Base-by-base conservation (phyloP, 2,888 invertebrate genomes). In the Luffia ferchaultella region DNA sequence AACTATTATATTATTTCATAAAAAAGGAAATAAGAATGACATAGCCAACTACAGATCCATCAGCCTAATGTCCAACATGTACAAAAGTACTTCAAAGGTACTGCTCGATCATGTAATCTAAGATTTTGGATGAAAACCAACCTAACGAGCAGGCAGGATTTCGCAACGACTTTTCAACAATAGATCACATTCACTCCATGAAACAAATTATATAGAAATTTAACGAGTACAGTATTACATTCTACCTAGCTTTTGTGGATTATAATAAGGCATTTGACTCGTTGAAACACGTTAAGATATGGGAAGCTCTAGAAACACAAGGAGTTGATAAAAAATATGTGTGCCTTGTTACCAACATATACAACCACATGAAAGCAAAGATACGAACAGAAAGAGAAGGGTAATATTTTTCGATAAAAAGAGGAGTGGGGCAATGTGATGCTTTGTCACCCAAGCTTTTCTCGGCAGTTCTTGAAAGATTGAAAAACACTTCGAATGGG, bases 121-220 rank as follows among this genome's bases (percentile, higher is more conserved):
- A 54, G 42, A 41, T 15, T 9, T 48, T 62, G 7, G 60, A 61
- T 18, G 55, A 55, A 47, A 50, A 57, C 15, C 57, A 60, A 49
- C 58, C 58, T 2, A 54, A 9, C 7, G 59, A 59, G 46, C 58
- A 59, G 45, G 60, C 58, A 9, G 59, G 58, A 1, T 61, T 59
- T 45, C 45, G 57, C 15, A 44, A 18, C 2, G 51, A 46, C 2
- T 59, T 50, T 19, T 59, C 57, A 17, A 56, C 55, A 0, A 19
- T 57, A 0, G 58, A 62, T 20, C 60, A 60, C 17, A 60, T 61
- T 1, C 54, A 58, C 9, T 48, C 48, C 2, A 30, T 58, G 5
- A 57, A 49, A 45, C 57, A 60, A 17, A 1, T 51, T 3, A 20
- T 51, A 7, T 19, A 48, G 18, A 51, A 51, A 44, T 48, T 40